phyloP scores from a whole-genome alignment of 2,888 invertebrate genomes.

The Acleris sparsana region DNA sequence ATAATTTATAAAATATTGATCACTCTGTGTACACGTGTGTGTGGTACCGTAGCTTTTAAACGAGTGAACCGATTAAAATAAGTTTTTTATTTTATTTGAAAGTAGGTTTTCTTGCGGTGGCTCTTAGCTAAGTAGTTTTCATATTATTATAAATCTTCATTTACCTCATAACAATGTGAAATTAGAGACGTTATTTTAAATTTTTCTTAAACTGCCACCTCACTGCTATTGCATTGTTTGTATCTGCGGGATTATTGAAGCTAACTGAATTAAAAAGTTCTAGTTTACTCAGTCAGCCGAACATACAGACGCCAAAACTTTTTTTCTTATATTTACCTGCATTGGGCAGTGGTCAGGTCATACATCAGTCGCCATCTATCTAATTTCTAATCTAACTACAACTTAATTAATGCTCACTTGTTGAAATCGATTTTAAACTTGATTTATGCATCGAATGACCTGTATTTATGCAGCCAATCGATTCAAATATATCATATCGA shows the following conservation, averaged over 20 bases:
- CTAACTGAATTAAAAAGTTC: neutral
- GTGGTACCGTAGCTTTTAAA: too few relatives aligned
- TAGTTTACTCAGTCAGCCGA: neutral
- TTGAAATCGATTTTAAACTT: slow-evolving; percentile 81
- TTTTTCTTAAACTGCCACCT: too few relatives aligned
- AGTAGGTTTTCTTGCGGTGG: too few relatives aligned
- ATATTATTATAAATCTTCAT: too few relatives aligned
- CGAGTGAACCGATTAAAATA: too few relatives aligned
- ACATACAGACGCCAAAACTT: slow-evolving; percentile 1
- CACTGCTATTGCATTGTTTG: too few relatives aligned
- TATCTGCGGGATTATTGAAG: neutral
- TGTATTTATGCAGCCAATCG: slow-evolving; percentile 70
- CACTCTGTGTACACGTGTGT: too few relatives aligned
- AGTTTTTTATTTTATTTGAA: too few relatives aligned
- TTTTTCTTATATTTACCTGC: neutral
- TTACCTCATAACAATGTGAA: too few relatives aligned
- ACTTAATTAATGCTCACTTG: slow-evolving; percentile 83
- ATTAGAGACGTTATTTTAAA: too few relatives aligned
- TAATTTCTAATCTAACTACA: slow-evolving; percentile 82
- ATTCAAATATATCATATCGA: slow-evolving; percentile 65
- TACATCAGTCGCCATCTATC: slow-evolving; percentile 72
- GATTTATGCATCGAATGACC: slow-evolving; percentile 81
- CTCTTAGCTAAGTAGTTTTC: too few relatives aligned
- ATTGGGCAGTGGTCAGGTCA: slow-evolving; percentile 46
- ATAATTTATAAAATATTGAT: too few relatives aligned